Evolutionary conservation across 2,797 vertebrate genomes (phyloP).

Genomic region (Capromys pilorides): DNA sequence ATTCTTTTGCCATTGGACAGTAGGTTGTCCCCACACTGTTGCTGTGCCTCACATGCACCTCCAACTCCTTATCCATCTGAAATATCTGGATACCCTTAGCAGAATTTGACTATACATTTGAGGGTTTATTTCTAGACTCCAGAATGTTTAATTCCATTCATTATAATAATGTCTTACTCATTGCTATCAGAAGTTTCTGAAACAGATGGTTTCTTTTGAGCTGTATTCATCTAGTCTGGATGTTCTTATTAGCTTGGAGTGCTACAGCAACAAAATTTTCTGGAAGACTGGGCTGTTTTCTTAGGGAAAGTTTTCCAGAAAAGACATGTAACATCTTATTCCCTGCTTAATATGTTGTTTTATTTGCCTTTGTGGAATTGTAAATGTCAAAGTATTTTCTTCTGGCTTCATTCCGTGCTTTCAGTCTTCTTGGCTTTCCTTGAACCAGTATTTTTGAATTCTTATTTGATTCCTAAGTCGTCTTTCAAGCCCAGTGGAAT

Average conservation of each 20-base stretch:
- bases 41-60: not conserved
- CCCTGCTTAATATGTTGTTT: not conserved
- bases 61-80: not conserved
- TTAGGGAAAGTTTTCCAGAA: conserved; percentile 53
- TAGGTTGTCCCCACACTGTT: not conserved
- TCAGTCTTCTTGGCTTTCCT: conserved; percentile 32
- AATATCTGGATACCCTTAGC: not conserved
- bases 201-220: not conserved
- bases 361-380: conserved; percentile 21
- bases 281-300: not conserved
- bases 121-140: conserved; percentile 27
- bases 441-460: conserved; percentile 40
- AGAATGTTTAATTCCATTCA: not conserved
- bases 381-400: conserved; percentile 22
- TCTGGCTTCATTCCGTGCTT: not conserved
- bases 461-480: conserved; percentile 29
- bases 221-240: not conserved
- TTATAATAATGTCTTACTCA: not conserved
- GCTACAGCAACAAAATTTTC: conserved; percentile 24
- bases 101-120: conserved; percentile 23
- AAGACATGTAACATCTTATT: conserved; percentile 15
- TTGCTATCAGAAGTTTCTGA: not conserved
- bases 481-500: conserved; percentile 12
- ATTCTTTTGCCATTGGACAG: not conserved
- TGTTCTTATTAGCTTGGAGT: not conserved